A percentile compares a stretch with the other conserved stretches of the same genome.
phyloP scores from a whole-genome alignment of 2,797 vertebrate genomes.

The Silurus lanzhouensis region DNA sequence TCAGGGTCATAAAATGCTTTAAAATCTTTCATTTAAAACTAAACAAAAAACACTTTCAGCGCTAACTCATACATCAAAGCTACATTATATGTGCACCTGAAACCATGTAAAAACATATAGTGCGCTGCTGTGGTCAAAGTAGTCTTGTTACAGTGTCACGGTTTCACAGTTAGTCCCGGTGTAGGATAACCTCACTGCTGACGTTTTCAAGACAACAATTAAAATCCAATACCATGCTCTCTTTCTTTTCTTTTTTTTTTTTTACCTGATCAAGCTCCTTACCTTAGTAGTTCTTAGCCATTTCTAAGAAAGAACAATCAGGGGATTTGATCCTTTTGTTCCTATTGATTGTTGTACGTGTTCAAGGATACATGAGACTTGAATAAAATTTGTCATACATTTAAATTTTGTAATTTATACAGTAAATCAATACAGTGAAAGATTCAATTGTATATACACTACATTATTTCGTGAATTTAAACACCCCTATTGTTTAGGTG shows the following conservation, averaged over 20 bases:
- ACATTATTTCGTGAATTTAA: neutral
- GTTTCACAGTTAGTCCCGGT: neutral
- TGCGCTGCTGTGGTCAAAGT: neutral
- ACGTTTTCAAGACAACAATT: neutral
- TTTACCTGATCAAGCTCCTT: neutral
- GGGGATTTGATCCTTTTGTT: neutral
- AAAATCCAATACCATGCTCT: neutral
- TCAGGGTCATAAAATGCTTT: neutral
- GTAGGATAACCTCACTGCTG: neutral
- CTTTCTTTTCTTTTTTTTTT: neutral
- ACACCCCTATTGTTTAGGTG: neutral
- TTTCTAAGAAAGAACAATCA: slow-evolving; percentile 8
- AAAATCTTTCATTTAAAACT: neutral
- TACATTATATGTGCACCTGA: too few relatives aligned
- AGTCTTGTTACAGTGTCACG: neutral
- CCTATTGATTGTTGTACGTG: neutral
- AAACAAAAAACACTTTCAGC: neutral
- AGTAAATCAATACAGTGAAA: too few relatives aligned
- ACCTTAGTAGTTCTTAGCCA: neutral
- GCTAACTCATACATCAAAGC: neutral
- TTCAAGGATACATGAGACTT: neutral
- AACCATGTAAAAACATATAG: neutral
- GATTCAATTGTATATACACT: neutral
- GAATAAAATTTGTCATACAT: too few relatives aligned
- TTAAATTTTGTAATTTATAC: neutral